Evolutionary conservation across 2,888 invertebrate genomes (phyloP).

Genomic region (Linyphia triangularis): DNA sequence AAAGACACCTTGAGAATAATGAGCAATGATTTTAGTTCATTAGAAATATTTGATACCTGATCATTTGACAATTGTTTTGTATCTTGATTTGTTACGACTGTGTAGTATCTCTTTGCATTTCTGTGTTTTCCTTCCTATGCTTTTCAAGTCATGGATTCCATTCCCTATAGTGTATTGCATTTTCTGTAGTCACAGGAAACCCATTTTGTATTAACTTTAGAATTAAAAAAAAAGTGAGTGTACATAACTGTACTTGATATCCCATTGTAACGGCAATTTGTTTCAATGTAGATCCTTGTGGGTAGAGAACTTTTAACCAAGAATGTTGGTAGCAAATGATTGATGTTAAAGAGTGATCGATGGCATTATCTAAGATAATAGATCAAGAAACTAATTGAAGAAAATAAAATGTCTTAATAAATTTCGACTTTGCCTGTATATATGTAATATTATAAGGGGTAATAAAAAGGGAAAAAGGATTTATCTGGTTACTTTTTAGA

Average conservation of each 20-base stretch:
- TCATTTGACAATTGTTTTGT: background rate
- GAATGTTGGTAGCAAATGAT: conserved; percentile 72
- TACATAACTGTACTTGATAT: conserved; percentile 60
- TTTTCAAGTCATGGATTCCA: conserved; percentile 44
- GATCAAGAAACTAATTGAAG: conserved; percentile 47
- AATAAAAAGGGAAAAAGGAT: conserved; percentile 68
- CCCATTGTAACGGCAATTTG: conserved; percentile 61
- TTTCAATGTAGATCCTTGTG: conserved; percentile 65
- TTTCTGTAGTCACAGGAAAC: conserved; percentile 45
- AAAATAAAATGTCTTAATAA: conserved; percentile 66
- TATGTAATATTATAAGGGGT: conserved; percentile 66
- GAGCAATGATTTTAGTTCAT: conserved; percentile 12
- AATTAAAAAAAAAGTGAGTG: conserved; percentile 45
- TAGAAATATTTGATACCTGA: background rate
- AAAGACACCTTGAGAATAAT: conserved; percentile 12
- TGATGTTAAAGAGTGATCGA: conserved; percentile 68
- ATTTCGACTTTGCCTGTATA: conserved; percentile 71
- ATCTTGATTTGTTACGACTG: background rate
- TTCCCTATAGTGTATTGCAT: conserved; percentile 47
- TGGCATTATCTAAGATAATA: conserved; percentile 67
- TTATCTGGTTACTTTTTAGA: too few relatives aligned
- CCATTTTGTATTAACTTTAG: conserved; percentile 58
- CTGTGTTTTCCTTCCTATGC: conserved; percentile 15
- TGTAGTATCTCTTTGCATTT: conserved; percentile 13
- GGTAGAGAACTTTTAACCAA: conserved; percentile 66